A percentile compares a stretch with the other conserved stretches of the same genome.
These are phyloP conservation scores for Larimichthys crocea DNA, from an alignment of 2,113 vertebrate species.

Conservation along the genomic window DNA sequence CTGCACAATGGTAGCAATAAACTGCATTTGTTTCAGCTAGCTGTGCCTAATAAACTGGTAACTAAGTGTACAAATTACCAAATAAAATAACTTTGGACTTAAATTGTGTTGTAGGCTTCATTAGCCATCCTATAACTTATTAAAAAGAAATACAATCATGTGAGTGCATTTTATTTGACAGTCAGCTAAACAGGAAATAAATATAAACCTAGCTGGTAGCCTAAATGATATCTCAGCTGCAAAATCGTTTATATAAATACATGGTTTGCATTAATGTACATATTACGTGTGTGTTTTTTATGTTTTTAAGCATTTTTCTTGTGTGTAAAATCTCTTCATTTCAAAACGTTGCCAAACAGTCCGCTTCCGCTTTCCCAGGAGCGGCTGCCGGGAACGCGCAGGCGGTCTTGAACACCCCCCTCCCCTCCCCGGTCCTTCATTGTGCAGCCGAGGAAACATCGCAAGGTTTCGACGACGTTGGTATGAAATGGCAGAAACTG, in stretches of 20 bases:
- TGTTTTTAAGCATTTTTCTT: background rate
- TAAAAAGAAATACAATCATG: background rate
- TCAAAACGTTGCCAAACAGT: slow-evolving; percentile 65
- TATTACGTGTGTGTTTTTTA: too few species aligned
- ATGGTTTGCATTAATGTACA: background rate
- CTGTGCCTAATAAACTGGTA: background rate
- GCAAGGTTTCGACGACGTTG: slow-evolving; percentile 75
- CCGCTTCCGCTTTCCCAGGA: slow-evolving; percentile 56
- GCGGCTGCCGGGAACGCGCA: slow-evolving; percentile 55
- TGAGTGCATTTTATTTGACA: background rate
- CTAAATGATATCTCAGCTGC: background rate
- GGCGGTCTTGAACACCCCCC: slow-evolving; percentile 64
- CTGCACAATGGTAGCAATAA: background rate
- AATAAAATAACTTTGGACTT: background rate
- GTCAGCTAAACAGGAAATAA: background rate
- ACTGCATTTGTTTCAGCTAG: background rate
- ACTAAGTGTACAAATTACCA: background rate
- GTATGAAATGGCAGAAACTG: slow-evolving; percentile 82
- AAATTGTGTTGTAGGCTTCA: background rate
- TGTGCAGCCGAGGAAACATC: slow-evolving; percentile 76
- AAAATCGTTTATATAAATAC: background rate
- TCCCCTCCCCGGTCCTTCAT: slow-evolving; percentile 54
- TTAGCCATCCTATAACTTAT: background rate
- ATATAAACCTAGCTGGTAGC: background rate
- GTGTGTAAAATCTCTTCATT: background rate